Evolutionary conservation across 2,797 vertebrate species (phyloP).

Genomic region (Darevskia nairensis): DNA sequence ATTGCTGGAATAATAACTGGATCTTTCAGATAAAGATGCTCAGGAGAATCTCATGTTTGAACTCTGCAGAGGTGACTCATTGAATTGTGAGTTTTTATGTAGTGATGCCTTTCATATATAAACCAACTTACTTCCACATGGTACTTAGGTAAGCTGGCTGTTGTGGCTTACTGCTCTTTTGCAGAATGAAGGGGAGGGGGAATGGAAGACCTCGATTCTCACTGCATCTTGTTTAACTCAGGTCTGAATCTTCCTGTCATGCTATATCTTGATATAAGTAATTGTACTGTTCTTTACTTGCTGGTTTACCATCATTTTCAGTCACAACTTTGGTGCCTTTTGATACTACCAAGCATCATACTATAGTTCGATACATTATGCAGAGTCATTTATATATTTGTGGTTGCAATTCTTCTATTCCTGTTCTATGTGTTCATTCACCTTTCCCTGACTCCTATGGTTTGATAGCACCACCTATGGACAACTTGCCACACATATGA

Average conservation of each 20-base stretch:
- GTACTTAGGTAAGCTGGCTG: neutral
- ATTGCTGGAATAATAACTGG: neutral
- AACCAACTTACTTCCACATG: neutral
- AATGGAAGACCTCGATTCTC: neutral
- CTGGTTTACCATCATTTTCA: neutral
- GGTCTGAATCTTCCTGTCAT: neutral
- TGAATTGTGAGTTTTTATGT: neutral
- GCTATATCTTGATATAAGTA: neutral
- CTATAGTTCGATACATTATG: neutral
- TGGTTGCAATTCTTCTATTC: neutral
- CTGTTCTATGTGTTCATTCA: neutral
- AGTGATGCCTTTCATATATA: neutral
- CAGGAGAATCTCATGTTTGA: neutral
- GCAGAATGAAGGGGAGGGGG: neutral
- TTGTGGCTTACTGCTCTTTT: neutral
- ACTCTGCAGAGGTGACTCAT: neutral
- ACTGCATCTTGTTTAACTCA: neutral
- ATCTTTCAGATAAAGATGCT: conserved; percentile 1
- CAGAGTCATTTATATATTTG: neutral
- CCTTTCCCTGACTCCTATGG: too few species aligned
- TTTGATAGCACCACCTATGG: neutral
- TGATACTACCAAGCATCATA: neutral
- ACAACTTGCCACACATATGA: neutral
- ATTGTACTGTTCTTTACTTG: neutral
- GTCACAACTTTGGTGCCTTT: neutral